Base-by-base conservation (phyloP, 2,888 invertebrate species). In the Heliconius aoede region DNA sequence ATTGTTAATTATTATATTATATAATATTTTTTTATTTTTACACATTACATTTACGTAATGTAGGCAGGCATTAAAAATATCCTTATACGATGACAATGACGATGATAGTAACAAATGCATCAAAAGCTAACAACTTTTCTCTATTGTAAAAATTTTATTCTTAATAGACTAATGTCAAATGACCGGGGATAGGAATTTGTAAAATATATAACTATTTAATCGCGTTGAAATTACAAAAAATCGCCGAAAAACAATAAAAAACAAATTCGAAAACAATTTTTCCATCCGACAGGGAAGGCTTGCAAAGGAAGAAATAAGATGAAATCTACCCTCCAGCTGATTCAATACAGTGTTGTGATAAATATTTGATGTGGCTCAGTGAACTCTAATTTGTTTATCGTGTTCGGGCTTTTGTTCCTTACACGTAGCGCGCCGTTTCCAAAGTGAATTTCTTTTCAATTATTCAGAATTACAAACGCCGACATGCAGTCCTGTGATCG, bases 301-400 rank as follows among this genome's bases (percentile, higher is more conserved):
- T 72, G 79, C 81, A 81, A 82, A 83, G 82, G 85, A 89, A 90
- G 87, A 87, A 92, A 88, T 89, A 91, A 93, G 92, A 92, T 81
- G 86, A 84, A 88, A 89, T 87, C 85, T 87, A 86, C 87, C 85
- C 87, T 87, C 85, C 85, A 87, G 86, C 90, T 93, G 92, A 94
- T 94, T 94, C 94, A 94, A 95, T 95, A 94, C 94, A 93, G 89
- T 91, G 90, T 86, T 86, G 86, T 91, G 91, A 91, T 95, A 93
- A 95, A 95, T 94, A 91, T 94, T 95, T 94, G 93, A 94, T 94
- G 87, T 88, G 89, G 86, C 90, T 93, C 93, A 92, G 90, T 94
- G 93, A 91, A 91, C 92, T 89, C 93, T 94, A 94, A 94, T 94
- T 94, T 94, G 94, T 94, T 93, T 94, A 94, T 90, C 91, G 91